phyloP scores from a whole-genome alignment of 2,113 vertebrate genomes.

The Phalacrocorax pelagicus region DNA sequence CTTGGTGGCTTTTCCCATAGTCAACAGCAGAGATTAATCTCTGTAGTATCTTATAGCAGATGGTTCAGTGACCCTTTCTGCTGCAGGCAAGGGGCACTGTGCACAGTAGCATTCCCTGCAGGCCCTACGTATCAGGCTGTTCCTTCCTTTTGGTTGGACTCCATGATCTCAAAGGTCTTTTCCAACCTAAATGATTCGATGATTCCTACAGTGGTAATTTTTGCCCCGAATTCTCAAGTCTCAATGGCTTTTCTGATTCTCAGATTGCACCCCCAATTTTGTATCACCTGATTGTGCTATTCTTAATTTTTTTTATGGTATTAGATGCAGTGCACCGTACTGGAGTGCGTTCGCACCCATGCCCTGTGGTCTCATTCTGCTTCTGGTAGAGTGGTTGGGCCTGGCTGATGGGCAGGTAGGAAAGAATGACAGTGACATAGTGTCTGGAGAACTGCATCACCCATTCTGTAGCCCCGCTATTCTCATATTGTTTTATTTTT shows the following conservation, averaged over 20 bases:
- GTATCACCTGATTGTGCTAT: not conserved
- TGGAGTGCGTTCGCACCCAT: not conserved
- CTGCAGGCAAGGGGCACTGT: not conserved
- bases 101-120: not conserved
- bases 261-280: no score
- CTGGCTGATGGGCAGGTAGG: not conserved
- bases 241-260: not conserved
- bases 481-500: not conserved
- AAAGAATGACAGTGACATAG: not conserved
- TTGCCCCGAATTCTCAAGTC: not conserved
- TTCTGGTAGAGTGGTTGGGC: not conserved
- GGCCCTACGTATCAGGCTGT: fast-evolving
- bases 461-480: not conserved
- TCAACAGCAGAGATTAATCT: not conserved
- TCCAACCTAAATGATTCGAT: not conserved
- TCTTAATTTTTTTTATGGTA: not conserved
- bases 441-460: not conserved
- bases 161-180: not conserved
- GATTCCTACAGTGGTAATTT: not conserved
- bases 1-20: not conserved
- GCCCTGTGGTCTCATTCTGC: not conserved
- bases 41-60: not conserved
- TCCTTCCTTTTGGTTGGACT: not conserved
- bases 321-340: not conserved
- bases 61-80: not conserved